phyloP scores from a whole-genome alignment of 1,140 invertebrate species.

The Penaeus vannamei region DNA sequence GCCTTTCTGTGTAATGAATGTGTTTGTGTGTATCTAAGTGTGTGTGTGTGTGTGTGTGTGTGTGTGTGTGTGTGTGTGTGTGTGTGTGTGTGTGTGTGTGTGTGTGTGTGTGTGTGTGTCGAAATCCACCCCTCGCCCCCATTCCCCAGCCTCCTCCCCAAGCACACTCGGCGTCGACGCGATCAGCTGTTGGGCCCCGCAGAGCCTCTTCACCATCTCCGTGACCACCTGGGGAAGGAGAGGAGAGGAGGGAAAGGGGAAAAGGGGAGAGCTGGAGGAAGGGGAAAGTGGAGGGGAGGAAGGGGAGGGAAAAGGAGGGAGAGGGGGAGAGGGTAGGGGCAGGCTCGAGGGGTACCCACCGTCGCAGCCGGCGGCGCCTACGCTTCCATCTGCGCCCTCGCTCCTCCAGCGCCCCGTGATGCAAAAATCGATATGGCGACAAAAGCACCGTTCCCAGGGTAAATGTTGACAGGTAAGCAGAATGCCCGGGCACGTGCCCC shows the following conservation, averaged over 20 bases:
- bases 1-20: no score
- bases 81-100: no score
- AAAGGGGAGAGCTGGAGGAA: neutral
- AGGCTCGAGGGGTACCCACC: neutral
- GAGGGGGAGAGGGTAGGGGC: neutral
- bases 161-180: neutral
- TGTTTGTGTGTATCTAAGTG: no score
- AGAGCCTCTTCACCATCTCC: constrained; percentile 2
- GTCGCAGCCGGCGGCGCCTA: neutral
- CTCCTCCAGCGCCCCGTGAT: constrained; percentile 3
- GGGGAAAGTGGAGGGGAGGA: neutral
- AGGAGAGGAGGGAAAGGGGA: neutral
- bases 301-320: neutral
- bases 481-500: constrained; percentile 62
- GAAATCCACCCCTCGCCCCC: neutral
- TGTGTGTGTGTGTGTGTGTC: neutral
- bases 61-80: no score
- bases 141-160: neutral
- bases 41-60: no score
- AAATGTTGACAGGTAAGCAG: constrained; percentile 63
- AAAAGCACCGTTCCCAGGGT: constrained; percentile 52
- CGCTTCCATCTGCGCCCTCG: constrained; percentile 22
- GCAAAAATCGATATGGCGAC: constrained; percentile 42
- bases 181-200: neutral
- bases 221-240: neutral